Base-by-base conservation (phyloP, 2,888 invertebrate species). In the Sympetrum striolatum region DNA sequence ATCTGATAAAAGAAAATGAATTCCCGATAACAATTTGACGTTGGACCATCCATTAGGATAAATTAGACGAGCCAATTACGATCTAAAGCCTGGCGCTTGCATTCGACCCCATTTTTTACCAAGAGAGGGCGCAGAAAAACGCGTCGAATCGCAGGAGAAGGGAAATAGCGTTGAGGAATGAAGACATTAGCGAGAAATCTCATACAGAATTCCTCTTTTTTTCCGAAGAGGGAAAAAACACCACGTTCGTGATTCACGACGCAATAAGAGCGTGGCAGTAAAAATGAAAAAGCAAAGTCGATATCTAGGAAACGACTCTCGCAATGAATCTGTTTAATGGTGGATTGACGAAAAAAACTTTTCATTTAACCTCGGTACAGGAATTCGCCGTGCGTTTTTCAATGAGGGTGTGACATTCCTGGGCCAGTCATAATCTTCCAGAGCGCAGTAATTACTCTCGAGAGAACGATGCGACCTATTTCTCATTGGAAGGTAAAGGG, bases 181-280 rank as follows among this genome's bases (percentile, higher is more conserved):
- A 58, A 82, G 58, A 82, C 82, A 82, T 82, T 82, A 82, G 58
- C 58, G 58, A 48, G 58, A 82, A 35, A 82, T 82, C 82, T 82
- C 18, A 58, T 35, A 35, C 82, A 18, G 31, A 82, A 82, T 58
- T 80, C 31, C 53, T 18, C 82, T 35, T 53, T 58, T 15, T n/a
- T 25, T 25, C 53, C 6, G 4, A 10, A n/a, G 48, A 48, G 48
- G 48, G 48, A 35, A 82, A 82, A 73, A 73, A 14, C 25, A 31
- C 14, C 14, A 31, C 31, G 58, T 14, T 2, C 58, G 82, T 58
- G 82, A 82, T 82, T 82, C 82, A 82, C 53, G 82, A 58, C 35
- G 58, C 82, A 53, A 58, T 82, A 82, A 82, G 82, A 18, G 53
- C 64, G 64, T 10, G 73, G 73, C 31, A 58, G 82, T 35, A 58